Percentiles rank a stretch among this genome's conserved stretches.
Evolutionary conservation across 2,797 vertebrate genomes (phyloP).

Genomic region (Chelidonichthys spinosus): DNA sequence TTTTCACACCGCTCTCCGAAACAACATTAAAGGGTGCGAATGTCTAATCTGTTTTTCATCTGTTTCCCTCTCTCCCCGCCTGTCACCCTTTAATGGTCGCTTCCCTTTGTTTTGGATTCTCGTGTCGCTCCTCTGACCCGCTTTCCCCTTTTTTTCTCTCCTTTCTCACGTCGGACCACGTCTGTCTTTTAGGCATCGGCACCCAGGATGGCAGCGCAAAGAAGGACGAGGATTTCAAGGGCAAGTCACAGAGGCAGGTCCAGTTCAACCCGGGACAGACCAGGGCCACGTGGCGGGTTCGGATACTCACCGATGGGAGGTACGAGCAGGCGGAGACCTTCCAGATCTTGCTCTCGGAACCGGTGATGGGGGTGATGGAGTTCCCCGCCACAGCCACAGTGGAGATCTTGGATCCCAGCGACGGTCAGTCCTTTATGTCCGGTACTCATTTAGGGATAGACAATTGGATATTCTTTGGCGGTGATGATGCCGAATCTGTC

Average conservation of each 20-base stretch:
- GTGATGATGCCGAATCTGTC: conserved; percentile 19
- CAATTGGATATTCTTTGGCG: background rate
- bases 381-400: conserved; percentile 86
- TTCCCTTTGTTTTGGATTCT: conserved; percentile 38
- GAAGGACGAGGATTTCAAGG: conserved; percentile 91
- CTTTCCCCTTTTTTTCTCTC: background rate
- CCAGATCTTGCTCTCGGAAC: conserved; percentile 91
- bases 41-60: conserved; percentile 64
- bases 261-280: conserved; percentile 97
- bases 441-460: background rate
- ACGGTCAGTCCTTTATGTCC: conserved; percentile 84
- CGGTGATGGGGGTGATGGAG: conserved; percentile 92
- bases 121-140: background rate
- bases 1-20: conserved; percentile 58
- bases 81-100: conserved; percentile 45
- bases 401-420: conserved; percentile 93
- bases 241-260: conserved; percentile 93
- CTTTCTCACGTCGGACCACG: background rate
- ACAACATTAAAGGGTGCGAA: conserved; percentile 67
- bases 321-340: conserved; percentile 93
- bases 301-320: conserved; percentile 86
- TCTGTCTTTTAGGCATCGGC: conserved; percentile 85
- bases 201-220: conserved; percentile 90
- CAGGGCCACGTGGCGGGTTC: conserved; percentile 88
- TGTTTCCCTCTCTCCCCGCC: conserved; percentile 40